Conservation (phyloP, 2,797 vertebrate species). For the Heliangelus exortis region DNA sequence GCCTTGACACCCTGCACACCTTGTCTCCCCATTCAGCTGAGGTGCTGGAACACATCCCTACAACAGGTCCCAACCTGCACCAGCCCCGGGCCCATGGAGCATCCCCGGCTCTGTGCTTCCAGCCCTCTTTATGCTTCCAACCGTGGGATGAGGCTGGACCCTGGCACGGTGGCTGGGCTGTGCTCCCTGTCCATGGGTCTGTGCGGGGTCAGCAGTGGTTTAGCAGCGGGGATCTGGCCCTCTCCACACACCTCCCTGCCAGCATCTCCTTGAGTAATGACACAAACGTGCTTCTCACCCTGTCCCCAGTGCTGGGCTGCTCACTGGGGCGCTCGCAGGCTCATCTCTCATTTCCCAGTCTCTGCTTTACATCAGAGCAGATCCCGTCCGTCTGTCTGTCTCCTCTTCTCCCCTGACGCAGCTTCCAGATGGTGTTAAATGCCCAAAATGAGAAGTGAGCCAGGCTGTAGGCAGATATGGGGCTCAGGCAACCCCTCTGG, state of each 20-base stretch:
- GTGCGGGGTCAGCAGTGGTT: background rate
- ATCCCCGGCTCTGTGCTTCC: rapidly evolving
- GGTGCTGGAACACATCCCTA: background rate
- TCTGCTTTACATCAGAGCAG: slow-evolving; percentile 33
- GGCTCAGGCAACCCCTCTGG: background rate
- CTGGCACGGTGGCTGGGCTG: rapidly evolving
- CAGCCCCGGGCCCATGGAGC: background rate
- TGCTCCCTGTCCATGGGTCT: rapidly evolving
- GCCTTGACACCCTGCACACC: rapidly evolving
- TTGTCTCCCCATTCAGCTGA: background rate
- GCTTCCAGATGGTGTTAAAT: background rate
- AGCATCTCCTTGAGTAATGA: slow-evolving; percentile 5
- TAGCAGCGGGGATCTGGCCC: background rate
- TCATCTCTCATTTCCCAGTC: background rate
- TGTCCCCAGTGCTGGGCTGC: background rate
- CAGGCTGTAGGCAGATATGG: background rate
- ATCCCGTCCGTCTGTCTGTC: background rate
- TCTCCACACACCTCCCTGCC: background rate
- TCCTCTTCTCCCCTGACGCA: background rate
- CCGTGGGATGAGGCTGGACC: rapidly evolving
- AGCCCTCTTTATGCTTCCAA: rapidly evolving
- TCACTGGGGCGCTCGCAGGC: background rate
- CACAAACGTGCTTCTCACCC: background rate
- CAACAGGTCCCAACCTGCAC: background rate
- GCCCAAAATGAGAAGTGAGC: background rate